Evolutionary conservation across 2,888 invertebrate genomes (phyloP).

Genomic region (Diarsia mendica): DNA sequence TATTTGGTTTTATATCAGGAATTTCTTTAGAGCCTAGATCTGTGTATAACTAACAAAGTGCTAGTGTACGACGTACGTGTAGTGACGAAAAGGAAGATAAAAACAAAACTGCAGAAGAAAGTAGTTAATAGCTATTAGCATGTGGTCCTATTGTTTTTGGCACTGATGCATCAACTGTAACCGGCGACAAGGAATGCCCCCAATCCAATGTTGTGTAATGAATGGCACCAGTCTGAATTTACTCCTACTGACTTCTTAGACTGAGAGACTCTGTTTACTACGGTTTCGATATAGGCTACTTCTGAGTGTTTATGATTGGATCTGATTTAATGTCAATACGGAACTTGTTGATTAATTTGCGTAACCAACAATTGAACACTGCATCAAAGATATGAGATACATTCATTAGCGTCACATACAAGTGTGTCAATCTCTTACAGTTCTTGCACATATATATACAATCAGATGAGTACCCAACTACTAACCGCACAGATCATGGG

Average conservation of each 20-base stretch:
- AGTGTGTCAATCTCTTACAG: no score
- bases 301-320: slow-evolving; percentile 2
- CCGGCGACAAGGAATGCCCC: slow-evolving; percentile 51
- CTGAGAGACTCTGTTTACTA: slow-evolving; percentile 44
- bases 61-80: not conserved
- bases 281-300: slow-evolving; percentile 9
- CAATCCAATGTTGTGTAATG: slow-evolving; percentile 56
- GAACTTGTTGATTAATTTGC: not conserved
- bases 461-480: no score
- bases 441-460: no score
- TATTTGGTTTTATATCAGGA: not conserved
- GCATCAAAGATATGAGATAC: no score
- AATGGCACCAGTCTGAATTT: slow-evolving; percentile 51
- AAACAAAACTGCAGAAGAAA: slow-evolving; percentile 13
- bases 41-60: not conserved
- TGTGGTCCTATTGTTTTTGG: slow-evolving; percentile 52
- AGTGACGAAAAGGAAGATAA: not conserved
- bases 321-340: not conserved
- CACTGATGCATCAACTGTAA: slow-evolving; percentile 38
- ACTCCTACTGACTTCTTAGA: slow-evolving; percentile 47
- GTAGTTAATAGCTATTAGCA: slow-evolving; percentile 48
- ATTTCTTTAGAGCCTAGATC: not conserved
- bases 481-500: no score
- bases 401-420: no score
- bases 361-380: no score